Conservation (phyloP, 2,888 invertebrate species). For the Eristalis arbustorum region DNA sequence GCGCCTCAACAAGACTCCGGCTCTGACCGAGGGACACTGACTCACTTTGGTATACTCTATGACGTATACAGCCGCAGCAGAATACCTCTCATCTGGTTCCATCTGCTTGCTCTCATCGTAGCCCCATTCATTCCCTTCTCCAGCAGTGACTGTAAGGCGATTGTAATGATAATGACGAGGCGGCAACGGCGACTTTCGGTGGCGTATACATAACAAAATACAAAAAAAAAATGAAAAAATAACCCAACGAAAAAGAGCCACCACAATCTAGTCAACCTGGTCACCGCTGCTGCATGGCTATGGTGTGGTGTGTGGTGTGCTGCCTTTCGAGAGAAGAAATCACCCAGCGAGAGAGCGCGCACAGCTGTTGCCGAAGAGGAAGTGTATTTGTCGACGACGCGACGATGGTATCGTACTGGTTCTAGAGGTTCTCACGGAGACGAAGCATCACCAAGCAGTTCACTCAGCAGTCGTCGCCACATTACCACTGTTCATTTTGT, state of each 20-base stretch:
- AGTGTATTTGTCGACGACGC: neutral
- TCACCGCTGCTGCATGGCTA: neutral
- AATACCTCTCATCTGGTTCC: constrained; percentile 48
- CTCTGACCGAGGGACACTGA: constrained; percentile 35
- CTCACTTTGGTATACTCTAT: constrained; percentile 32
- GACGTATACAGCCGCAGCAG: constrained; percentile 11
- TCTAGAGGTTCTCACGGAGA: constrained; percentile 27
- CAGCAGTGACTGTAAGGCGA: constrained; percentile 46
- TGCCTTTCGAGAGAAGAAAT: neutral
- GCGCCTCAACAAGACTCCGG: constrained; percentile 11
- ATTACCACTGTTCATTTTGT: constrained; percentile 4
- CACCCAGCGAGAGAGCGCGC: neutral
- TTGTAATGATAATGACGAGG: constrained; percentile 34
- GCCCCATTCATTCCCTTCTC: constrained; percentile 29
- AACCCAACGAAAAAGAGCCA: neutral
- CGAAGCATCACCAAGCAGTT: constrained; percentile 39
- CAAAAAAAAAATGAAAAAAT: constrained; percentile 2
- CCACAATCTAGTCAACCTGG: neutral
- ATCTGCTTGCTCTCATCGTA: constrained; percentile 47
- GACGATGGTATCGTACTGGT: neutral
- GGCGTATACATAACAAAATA: constrained; percentile 61
- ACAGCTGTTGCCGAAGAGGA: neutral
- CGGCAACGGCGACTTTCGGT: constrained; percentile 46
- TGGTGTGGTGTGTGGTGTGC: neutral
- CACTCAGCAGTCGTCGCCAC: constrained; percentile 39